Percentiles rank a stretch among this genome's conserved stretches.
phyloP scores from a whole-genome alignment of 2,888 invertebrate genomes.

The Cyrtodaria siliqua region DNA sequence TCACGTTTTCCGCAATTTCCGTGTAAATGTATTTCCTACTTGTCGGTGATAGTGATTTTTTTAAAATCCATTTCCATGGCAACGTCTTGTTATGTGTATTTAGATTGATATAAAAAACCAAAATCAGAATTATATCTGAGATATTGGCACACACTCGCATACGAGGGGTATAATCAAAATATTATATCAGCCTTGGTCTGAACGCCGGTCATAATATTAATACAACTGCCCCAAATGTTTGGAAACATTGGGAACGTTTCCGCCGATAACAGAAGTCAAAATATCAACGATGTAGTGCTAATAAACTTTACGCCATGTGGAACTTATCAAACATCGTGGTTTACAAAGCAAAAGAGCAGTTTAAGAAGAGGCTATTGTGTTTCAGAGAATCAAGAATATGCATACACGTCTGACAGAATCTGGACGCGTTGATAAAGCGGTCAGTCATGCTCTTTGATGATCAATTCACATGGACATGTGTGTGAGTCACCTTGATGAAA shows the following conservation, averaged over 20 bases:
- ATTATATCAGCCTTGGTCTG: background rate
- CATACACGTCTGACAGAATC: too few relatives aligned
- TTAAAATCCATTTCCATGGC: background rate
- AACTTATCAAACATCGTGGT: background rate
- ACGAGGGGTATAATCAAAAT: background rate
- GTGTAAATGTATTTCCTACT: background rate
- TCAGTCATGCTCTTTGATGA: too few relatives aligned
- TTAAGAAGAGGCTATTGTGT: too few relatives aligned
- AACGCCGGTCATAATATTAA: background rate
- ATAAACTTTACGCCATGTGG: constrained; percentile 2
- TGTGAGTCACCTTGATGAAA: too few relatives aligned
- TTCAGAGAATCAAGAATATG: too few relatives aligned
- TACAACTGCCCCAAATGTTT: background rate
- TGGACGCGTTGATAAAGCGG: too few relatives aligned
- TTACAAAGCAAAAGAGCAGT: too few relatives aligned
- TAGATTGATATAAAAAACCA: background rate
- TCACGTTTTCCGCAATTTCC: too few relatives aligned
- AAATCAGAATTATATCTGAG: background rate
- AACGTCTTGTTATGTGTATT: background rate
- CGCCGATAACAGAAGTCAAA: background rate
- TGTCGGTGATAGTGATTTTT: background rate
- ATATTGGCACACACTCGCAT: background rate
- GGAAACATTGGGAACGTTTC: constrained; percentile 1
- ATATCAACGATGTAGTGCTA: constrained; percentile 2
- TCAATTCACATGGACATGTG: too few relatives aligned